Percentiles rank a stretch among this genome's conserved stretches.
These are phyloP conservation scores for Drosophila sulfurigaster DNA, from an alignment of 1,140 invertebrate genomes.

Conservation along the genomic window DNA sequence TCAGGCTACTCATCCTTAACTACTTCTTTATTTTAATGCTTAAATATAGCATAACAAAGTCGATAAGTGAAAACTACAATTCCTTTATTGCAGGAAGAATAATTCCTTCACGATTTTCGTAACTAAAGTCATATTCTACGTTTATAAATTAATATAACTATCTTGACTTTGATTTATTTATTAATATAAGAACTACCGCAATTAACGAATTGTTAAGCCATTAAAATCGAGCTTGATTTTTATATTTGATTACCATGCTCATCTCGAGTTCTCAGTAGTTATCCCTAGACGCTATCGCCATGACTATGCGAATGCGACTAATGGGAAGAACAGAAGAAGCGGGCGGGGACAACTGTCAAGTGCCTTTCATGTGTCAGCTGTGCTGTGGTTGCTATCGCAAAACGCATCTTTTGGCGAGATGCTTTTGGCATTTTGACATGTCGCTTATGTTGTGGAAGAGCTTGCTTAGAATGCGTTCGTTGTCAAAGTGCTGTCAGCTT, in stretches of 20 bases:
- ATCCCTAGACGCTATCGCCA: not conserved
- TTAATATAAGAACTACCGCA: no score
- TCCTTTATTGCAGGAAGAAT: no score
- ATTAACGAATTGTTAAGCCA: no score
- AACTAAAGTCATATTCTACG: no score
- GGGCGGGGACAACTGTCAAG: constrained; percentile 40
- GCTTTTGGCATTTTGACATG: constrained; percentile 77
- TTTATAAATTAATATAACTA: no score
- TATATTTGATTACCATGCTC: not conserved
- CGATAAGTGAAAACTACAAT: no score
- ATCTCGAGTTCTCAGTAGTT: not conserved
- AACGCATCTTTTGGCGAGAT: constrained; percentile 72
- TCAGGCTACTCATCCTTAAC: no score
- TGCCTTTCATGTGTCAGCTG: constrained; percentile 47
- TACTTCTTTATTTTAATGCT: no score
- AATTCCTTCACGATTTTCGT: no score
- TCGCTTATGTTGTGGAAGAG: constrained; percentile 75
- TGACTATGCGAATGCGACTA: not conserved
- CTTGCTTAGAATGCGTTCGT: constrained; percentile 77
- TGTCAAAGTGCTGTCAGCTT: constrained; percentile 81
- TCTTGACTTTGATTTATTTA: no score
- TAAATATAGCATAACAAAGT: no score
- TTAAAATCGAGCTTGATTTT: not conserved
- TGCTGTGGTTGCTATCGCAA: constrained; percentile 58
- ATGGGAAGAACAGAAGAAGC: not conserved